Conservation (phyloP, 2,797 vertebrate species). For the Crenuchus spilurus region DNA sequence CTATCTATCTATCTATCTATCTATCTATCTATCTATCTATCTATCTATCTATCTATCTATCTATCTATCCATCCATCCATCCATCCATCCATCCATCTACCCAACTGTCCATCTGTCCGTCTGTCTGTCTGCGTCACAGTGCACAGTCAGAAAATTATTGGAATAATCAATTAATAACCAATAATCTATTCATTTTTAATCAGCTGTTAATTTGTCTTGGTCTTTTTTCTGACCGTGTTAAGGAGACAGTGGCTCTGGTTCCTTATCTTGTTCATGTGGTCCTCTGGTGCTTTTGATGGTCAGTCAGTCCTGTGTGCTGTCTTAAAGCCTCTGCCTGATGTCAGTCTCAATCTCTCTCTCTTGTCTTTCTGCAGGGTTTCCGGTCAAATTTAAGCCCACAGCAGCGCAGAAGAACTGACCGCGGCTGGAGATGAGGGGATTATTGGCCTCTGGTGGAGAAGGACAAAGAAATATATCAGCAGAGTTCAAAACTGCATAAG, state of each 20-base stretch:
- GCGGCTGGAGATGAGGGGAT: slow-evolving; percentile 44
- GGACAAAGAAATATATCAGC: slow-evolving; percentile 22
- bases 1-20: too few relatives aligned
- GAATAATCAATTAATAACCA: too few relatives aligned
- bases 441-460: slow-evolving; percentile 29
- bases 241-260: not conserved
- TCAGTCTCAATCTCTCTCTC: not conserved
- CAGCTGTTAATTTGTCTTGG: too few relatives aligned
- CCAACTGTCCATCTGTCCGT: too few relatives aligned
- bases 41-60: too few relatives aligned
- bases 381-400: slow-evolving; percentile 9
- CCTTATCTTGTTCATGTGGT: not conserved
- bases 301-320: not conserved
- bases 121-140: too few relatives aligned
- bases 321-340: not conserved
- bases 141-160: too few relatives aligned
- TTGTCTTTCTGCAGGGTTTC: slow-evolving; percentile 17
- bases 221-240: too few relatives aligned
- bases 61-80: too few relatives aligned
- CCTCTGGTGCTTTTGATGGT: not conserved
- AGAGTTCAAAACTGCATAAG: slow-evolving; percentile 14
- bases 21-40: too few relatives aligned
- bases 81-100: too few relatives aligned
- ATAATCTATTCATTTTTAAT: too few relatives aligned
- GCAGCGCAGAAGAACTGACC: slow-evolving; percentile 22